Evolutionary conservation across 2,888 invertebrate species (phyloP), one percentile per base, ranked within the genome.

Genomic region (Eupithecia subumbrata): DNA sequence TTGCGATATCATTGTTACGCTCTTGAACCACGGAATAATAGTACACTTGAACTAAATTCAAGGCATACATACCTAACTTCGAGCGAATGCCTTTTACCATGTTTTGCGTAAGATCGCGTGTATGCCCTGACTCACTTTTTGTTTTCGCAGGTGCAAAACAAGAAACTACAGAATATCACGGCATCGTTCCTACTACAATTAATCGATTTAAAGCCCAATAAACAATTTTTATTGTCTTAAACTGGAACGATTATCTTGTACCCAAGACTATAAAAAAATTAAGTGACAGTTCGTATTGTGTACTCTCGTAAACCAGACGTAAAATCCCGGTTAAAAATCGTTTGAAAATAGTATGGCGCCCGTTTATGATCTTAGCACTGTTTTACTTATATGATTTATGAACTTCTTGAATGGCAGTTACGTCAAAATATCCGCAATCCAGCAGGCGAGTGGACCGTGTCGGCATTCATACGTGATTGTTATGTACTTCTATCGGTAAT

Each of bases 381-480:
- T 80, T 80, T 78, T 77, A 78, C 76, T 80, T 80, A 79, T 76
- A 81, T 85, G 84, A 85, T 85, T 85, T 87, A 87, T 83, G 81
- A 82, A 83, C 79, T 80, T 85, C 82, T 85, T 83, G 83, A 83
- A 80, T 83, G 81, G 82, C 85, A 81, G 82, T 83, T 83, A 80
- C 84, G 83, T 86, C 85, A 84, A 84, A 85, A 84, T 83, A 82
- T 81, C 80, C 79, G 82, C 81, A 84, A 83, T 85, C 82, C 80
- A 82, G 79, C 83, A 79, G 81, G 82, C 81, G 81, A 77, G 78
- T 77, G 74, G 80, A 76, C 75, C 75, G 72, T 82, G 83, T 76
- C 75, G 75, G 71, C 68, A 79, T 68, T 25, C 4, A 45, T 22
- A 14, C 43, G 5, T 68, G n/a, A 56, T 56, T 56, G 52, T 22